Percentiles rank a stretch among this genome's conserved stretches.
Conservation (phyloP, 2,113 vertebrate genomes). For the Puma concolor region DNA sequence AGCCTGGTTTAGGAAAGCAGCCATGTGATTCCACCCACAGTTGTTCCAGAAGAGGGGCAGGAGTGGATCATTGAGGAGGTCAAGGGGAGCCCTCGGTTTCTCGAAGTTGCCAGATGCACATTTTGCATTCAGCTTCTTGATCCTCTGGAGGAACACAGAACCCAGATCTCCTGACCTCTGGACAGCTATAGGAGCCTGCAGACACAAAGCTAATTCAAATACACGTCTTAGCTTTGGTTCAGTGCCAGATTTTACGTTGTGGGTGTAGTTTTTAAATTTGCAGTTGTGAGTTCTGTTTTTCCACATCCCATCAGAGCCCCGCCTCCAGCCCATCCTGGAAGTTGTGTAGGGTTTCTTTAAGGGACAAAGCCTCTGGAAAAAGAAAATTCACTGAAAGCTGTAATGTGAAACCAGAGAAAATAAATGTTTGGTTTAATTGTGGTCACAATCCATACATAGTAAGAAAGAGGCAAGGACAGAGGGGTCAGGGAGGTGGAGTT, state of each 20-base stretch:
- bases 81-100: background rate
- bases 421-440: background rate
- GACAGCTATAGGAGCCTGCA: background rate
- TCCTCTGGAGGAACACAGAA: accelerated
- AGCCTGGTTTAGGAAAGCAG: background rate
- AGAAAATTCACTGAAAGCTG: constrained; percentile 8
- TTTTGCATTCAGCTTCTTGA: background rate
- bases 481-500: background rate
- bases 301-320: background rate
- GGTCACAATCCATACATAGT: background rate
- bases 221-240: background rate
- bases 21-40: background rate
- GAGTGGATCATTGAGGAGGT: accelerated
- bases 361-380: constrained; percentile 32
- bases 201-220: background rate
- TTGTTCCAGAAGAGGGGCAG: background rate
- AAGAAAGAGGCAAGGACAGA: background rate
- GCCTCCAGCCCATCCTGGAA: background rate
- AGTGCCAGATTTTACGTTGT: background rate
- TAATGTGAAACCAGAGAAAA: background rate
- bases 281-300: background rate
- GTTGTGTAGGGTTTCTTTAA: constrained; percentile 39
- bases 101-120: background rate
- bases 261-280: background rate
- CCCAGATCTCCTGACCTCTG: background rate